phyloP scores from a whole-genome alignment of 2,888 invertebrate genomes.

The Drosophila anomelani region DNA sequence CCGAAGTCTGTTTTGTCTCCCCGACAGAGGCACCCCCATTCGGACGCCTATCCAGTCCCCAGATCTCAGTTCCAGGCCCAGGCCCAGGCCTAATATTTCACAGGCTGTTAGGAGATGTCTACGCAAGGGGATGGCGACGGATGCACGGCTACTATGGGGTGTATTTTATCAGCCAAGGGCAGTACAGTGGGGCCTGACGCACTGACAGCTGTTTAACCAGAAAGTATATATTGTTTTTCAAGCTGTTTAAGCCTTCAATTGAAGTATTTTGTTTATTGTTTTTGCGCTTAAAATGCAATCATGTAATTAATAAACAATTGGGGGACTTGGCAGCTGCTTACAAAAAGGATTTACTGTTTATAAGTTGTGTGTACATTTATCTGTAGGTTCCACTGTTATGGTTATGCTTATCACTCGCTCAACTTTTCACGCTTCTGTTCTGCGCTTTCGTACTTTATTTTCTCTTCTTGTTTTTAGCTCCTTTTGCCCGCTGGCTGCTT shows the following conservation, averaged over 20 bases:
- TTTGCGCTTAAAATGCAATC: not conserved
- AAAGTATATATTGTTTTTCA: not conserved
- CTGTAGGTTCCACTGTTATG: slow-evolving; percentile 20
- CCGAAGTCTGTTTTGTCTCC: slow-evolving; percentile 26
- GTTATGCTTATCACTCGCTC: slow-evolving; percentile 47
- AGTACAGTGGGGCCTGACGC: slow-evolving; percentile 24
- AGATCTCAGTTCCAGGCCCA: slow-evolving; percentile 12
- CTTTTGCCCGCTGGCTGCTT: slow-evolving; percentile 16
- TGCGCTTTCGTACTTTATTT: slow-evolving; percentile 2
- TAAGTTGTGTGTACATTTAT: not conserved
- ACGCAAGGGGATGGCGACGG: not conserved
- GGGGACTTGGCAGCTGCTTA: not conserved
- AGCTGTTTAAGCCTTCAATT: not conserved
- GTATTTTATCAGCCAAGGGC: slow-evolving; percentile 7
- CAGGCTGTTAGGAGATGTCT: slow-evolving; percentile 54
- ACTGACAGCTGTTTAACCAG: slow-evolving; percentile 1
- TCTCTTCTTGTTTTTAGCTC: slow-evolving; percentile 15
- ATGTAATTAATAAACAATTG: slow-evolving; percentile 19
- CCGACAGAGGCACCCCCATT: slow-evolving; percentile 6
- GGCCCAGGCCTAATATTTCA: slow-evolving; percentile 47
- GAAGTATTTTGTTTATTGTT: not conserved
- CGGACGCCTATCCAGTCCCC: slow-evolving; percentile 16
- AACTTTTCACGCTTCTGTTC: slow-evolving; percentile 5
- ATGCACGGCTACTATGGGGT: slow-evolving; percentile 4
- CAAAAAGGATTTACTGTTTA: not conserved